phyloP scores from a whole-genome alignment of 2,888 invertebrate species.

The Stenoptilia bipunctidactyla region DNA sequence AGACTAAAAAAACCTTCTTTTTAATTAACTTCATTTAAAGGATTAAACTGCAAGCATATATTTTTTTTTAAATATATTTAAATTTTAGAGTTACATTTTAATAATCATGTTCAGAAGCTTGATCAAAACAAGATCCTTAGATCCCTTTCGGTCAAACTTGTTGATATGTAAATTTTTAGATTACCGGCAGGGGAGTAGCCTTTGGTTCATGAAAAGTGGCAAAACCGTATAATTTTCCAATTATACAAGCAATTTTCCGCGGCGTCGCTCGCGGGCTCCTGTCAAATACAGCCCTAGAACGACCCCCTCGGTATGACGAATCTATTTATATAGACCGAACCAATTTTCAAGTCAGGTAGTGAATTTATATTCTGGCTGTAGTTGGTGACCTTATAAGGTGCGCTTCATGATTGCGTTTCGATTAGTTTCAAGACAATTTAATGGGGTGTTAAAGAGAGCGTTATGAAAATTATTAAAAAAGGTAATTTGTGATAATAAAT shows the following conservation, averaged over 20 bases:
- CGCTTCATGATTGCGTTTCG: neutral
- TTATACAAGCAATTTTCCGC: slow-evolving; percentile 70
- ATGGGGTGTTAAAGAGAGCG: too few relatives aligned
- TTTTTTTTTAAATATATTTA: too few relatives aligned
- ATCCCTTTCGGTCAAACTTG: neutral
- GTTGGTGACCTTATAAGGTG: slow-evolving; percentile 9
- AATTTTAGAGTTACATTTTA: too few relatives aligned
- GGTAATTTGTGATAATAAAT: too few relatives aligned
- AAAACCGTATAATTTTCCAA: slow-evolving; percentile 68
- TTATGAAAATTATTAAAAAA: too few relatives aligned
- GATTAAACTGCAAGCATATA: too few relatives aligned
- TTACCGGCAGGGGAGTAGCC: slow-evolving; percentile 5
- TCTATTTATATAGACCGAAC: slow-evolving; percentile 27
- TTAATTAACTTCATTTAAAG: too few relatives aligned
- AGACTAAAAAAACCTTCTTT: too few relatives aligned
- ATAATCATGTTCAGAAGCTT: too few relatives aligned
- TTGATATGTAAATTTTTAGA: neutral
- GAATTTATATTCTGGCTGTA: slow-evolving; percentile 19
- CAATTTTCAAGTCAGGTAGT: slow-evolving; percentile 32
- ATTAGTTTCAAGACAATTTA: neutral
- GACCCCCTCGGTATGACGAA: slow-evolving; percentile 7
- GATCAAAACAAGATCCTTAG: too few relatives aligned
- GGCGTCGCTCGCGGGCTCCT: slow-evolving; percentile 67
- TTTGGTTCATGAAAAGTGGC: slow-evolving; percentile 35
- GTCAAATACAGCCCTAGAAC: slow-evolving; percentile 52